Evolutionary conservation across 1,140 invertebrate genomes (phyloP).

Genomic region (Drosophila repletoides): DNA sequence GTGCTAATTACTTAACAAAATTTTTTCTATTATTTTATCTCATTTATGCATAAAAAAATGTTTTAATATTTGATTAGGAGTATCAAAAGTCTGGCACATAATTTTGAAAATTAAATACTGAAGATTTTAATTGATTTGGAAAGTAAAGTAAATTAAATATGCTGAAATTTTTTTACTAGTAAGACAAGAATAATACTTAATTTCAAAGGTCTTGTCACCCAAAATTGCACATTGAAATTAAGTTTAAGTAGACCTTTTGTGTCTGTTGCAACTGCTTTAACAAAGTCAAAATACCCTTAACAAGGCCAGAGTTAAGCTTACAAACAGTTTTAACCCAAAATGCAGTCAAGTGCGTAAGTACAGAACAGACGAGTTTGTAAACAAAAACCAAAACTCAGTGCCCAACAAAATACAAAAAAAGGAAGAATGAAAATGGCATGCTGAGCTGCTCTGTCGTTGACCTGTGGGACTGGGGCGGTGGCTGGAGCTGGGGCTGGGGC

Average conservation of each 20-base stretch:
- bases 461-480: too few relatives aligned
- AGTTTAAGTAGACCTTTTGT: too few relatives aligned
- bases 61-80: too few relatives aligned
- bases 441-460: not conserved
- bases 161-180: too few relatives aligned
- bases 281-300: not conserved
- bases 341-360: constrained; percentile 48
- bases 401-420: not conserved
- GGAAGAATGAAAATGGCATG: not conserved
- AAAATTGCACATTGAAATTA: too few relatives aligned
- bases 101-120: not conserved
- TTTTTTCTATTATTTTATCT: too few relatives aligned
- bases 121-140: not conserved
- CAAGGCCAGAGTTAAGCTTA: not conserved
- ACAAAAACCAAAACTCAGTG: constrained; percentile 19
- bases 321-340: constrained; percentile 43
- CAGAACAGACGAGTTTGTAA: constrained; percentile 12
- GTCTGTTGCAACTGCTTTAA: not conserved
- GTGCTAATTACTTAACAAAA: too few relatives aligned
- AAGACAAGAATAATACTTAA: too few relatives aligned
- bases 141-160: not conserved
- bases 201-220: too few relatives aligned
- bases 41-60: too few relatives aligned
- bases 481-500: too few relatives aligned
- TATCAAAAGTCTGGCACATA: too few relatives aligned